Conservation (phyloP, 2,113 vertebrate species). For the Rhagologus leucostigma region DNA sequence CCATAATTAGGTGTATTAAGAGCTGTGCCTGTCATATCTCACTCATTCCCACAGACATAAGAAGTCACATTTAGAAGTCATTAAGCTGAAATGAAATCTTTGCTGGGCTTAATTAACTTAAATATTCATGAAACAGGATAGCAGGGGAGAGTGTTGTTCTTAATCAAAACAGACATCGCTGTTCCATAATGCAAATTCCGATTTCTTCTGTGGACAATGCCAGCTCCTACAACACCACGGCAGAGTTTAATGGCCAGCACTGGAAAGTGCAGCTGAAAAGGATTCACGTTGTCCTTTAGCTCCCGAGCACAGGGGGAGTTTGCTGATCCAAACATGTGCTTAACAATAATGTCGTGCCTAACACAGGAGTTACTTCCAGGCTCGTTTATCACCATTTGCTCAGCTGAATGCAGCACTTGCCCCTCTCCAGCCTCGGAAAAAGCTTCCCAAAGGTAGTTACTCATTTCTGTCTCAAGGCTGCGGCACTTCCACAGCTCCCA, state of each 20-base stretch:
- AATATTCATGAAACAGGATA: constrained; percentile 59
- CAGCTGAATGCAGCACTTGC: neutral
- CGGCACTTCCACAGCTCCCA: neutral
- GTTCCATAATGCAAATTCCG: constrained; percentile 43
- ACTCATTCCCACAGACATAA: constrained; percentile 42
- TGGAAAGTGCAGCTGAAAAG: neutral
- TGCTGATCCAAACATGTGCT: neutral
- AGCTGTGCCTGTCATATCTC: constrained; percentile 13
- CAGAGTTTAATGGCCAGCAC: neutral
- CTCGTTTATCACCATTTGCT: neutral
- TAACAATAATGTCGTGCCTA: neutral
- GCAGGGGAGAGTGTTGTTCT: constrained; percentile 34
- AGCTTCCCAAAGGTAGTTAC: neutral
- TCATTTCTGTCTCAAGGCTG: neutral
- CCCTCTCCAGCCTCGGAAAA: neutral
- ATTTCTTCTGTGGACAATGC: constrained; percentile 20
- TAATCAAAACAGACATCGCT: constrained; percentile 63
- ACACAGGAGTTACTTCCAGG: neutral
- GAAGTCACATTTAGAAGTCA: constrained; percentile 60
- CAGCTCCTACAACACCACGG: neutral
- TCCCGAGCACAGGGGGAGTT: neutral
- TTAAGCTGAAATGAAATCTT: constrained; percentile 68
- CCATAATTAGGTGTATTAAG: constrained; percentile 18
- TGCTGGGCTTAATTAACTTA: constrained; percentile 73
- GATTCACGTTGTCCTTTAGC: neutral